Conservation (phyloP, 1,140 invertebrate genomes). For the Myzus persicae region DNA sequence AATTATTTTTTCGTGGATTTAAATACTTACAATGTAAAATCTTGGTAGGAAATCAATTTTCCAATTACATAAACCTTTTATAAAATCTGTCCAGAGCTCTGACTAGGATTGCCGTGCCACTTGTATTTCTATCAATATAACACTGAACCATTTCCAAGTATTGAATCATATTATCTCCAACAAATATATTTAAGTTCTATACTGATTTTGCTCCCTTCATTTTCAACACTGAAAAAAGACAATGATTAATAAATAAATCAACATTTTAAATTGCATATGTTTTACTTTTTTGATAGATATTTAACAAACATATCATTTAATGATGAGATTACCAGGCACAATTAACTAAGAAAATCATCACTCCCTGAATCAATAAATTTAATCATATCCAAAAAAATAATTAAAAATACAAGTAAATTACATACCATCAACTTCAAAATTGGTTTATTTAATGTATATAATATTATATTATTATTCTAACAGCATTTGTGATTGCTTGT, state of each 20-base stretch:
- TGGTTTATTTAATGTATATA: too few species aligned
- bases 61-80: slow-evolving; percentile 87
- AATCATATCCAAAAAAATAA: slow-evolving; percentile 76
- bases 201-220: slow-evolving; percentile 21
- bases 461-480: too few species aligned
- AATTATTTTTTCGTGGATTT: not conserved
- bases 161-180: slow-evolving; percentile 77
- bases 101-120: slow-evolving; percentile 72
- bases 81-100: slow-evolving; percentile 92
- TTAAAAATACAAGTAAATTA: not conserved
- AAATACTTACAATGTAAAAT: slow-evolving; percentile 74
- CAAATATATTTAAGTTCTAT: slow-evolving; percentile 73
- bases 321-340: slow-evolving; percentile 89
- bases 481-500: too few species aligned
- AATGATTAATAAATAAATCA: not conserved
- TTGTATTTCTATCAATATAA: slow-evolving; percentile 67
- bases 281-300: slow-evolving; percentile 51
- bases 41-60: slow-evolving; percentile 78
- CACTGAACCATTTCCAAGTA: slow-evolving; percentile 75
- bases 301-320: slow-evolving; percentile 89
- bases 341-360: slow-evolving; percentile 88
- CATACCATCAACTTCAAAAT: too few species aligned
- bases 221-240: slow-evolving; percentile 40
- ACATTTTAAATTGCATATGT: not conserved
- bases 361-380: slow-evolving; percentile 96